These are phyloP conservation scores for Rhyacophila evoluta DNA, from an alignment of 2,888 invertebrate species.

Conservation along the genomic window DNA sequence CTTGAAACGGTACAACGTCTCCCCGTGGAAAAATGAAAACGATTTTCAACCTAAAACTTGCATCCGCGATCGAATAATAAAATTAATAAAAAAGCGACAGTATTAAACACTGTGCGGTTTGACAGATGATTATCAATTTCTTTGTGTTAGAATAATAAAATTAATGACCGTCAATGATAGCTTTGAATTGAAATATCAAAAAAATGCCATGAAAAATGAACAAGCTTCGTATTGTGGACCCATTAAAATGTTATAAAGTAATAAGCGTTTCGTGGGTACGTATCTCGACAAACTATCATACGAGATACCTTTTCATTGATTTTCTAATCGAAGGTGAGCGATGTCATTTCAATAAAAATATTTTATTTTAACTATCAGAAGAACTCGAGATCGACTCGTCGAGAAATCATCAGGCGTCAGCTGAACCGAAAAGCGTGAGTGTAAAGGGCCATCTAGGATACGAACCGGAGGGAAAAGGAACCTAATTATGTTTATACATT, in stretches of 20 bases:
- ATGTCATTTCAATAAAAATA: too few species aligned
- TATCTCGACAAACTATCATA: too few species aligned
- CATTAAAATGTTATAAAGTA: neutral
- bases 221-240: neutral
- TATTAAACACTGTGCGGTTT: slow-evolving; percentile 49
- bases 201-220: neutral
- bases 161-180: slow-evolving; percentile 53
- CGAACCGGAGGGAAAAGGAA: too few species aligned
- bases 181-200: slow-evolving; percentile 52
- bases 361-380: too few species aligned
- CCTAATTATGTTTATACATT: too few species aligned
- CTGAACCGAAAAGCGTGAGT: too few species aligned
- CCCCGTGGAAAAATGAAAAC: neutral
- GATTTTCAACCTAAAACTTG: neutral
- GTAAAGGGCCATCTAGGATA: too few species aligned
- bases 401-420: too few species aligned
- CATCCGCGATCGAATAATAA: slow-evolving; percentile 9
- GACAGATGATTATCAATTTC: slow-evolving; percentile 52
- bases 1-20: slow-evolving; percentile 19
- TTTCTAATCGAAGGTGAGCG: neutral
- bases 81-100: slow-evolving; percentile 41
- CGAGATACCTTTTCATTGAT: neutral
- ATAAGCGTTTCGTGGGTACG: too few species aligned
- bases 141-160: slow-evolving; percentile 47
- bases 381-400: too few species aligned